Conservation (phyloP, 2,797 vertebrate species). For the Mallotus villosus region DNA sequence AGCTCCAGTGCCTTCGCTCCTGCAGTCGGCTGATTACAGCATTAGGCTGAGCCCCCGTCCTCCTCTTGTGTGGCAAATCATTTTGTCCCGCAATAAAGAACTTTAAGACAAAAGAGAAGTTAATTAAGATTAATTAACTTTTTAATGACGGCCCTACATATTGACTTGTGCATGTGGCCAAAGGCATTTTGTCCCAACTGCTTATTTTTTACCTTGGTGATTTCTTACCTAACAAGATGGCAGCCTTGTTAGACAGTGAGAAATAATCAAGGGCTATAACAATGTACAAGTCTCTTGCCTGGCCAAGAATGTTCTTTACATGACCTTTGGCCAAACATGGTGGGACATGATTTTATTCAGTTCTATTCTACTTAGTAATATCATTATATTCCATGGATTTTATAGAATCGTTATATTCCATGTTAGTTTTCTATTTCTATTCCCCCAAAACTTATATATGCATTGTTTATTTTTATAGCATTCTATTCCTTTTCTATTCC, state of each 20-base stretch:
- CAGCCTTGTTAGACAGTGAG: slow-evolving; percentile 38
- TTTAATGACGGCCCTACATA: slow-evolving; percentile 52
- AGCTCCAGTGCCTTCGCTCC: slow-evolving; percentile 53
- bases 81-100: slow-evolving; percentile 57
- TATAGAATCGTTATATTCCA: too few relatives aligned
- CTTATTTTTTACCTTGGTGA: slow-evolving; percentile 21
- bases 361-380: slow-evolving; percentile 3
- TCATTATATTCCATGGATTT: too few relatives aligned
- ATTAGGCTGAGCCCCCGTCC: slow-evolving; percentile 56
- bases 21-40: slow-evolving; percentile 62
- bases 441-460: too few relatives aligned
- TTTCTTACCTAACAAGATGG: slow-evolving; percentile 17
- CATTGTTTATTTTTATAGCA: too few relatives aligned
- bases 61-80: slow-evolving; percentile 63
- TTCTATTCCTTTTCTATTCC: too few relatives aligned
- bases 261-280: slow-evolving; percentile 37
- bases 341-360: background rate
- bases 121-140: slow-evolving; percentile 67
- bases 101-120: slow-evolving; percentile 62
- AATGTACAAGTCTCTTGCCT: slow-evolving; percentile 22
- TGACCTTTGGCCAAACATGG: background rate
- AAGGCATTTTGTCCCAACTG: slow-evolving; percentile 30
- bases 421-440: too few relatives aligned
- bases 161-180: slow-evolving; percentile 47
- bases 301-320: background rate